These are phyloP conservation scores for Lepus townsendii DNA, from an alignment of 2,797 vertebrate species.

Conservation along the genomic window DNA sequence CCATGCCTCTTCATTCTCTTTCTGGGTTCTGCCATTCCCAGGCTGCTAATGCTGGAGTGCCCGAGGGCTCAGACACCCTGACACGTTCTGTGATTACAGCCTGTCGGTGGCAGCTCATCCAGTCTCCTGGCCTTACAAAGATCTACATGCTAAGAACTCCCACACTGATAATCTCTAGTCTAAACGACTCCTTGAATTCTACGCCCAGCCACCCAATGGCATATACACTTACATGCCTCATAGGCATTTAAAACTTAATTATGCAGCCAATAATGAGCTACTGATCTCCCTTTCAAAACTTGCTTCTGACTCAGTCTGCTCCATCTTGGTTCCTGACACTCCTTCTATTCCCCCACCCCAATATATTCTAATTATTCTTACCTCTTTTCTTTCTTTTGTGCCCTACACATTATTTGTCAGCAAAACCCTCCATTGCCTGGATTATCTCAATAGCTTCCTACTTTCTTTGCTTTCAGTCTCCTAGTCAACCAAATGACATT, in stretches of 20 bases:
- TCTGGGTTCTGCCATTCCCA: not conserved
- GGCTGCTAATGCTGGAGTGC: not conserved
- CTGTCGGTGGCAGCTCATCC: conserved; percentile 28
- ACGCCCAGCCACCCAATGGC: not conserved
- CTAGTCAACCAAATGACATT: not conserved
- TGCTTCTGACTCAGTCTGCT: not conserved
- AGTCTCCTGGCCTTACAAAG: not conserved
- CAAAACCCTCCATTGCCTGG: not conserved
- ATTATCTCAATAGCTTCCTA: not conserved
- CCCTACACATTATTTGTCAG: not conserved
- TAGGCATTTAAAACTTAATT: conserved; percentile 22
- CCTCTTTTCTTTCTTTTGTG: not conserved
- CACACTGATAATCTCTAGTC: not conserved
- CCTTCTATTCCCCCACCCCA: not conserved
- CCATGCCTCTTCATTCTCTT: not conserved
- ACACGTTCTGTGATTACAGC: conserved; percentile 59
- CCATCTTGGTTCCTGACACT: not conserved
- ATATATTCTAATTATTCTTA: not conserved
- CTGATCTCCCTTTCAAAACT: not conserved
- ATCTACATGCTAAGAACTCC: not conserved
- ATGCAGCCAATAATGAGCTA: not conserved
- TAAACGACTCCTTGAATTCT: conserved; percentile 39
- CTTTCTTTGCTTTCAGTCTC: not conserved
- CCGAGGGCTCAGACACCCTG: conserved; percentile 7
- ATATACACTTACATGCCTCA: not conserved